Base-by-base conservation (phyloP, 1,140 invertebrate species). In the Dendroctonus valens region DNA sequence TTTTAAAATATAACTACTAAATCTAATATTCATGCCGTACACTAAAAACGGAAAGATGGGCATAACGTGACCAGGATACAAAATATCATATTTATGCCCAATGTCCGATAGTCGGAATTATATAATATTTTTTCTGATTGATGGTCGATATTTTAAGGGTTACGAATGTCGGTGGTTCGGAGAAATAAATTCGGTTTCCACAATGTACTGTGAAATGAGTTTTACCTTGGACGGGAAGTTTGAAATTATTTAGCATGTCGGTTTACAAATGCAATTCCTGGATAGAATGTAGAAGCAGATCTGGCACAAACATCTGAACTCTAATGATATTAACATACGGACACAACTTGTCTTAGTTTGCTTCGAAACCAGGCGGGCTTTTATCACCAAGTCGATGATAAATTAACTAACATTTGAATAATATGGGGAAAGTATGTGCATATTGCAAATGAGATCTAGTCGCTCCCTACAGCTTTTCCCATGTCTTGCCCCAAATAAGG, bases 51-150 rank as follows among this genome's bases (percentile, higher is more conserved):
- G 65, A 67, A 38, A 52, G 44, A 67, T 67, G 65, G 59, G 58
- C 65, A 61, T 26, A 55, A 67, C 65, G 65, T 67, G 65, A 61
- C 59, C 59, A 48, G 65, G 42, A 9, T 67, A 55, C 44, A 39
- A 55, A 62, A 67, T 61, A 46, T 61, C 65, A 62, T 55, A 67
- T 67, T 67, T 67, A 67, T 67, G 65, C 65, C 65, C 65, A 67
- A 8, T 61, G 65, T 62, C 59, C 65, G 65, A 58, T 46, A 55
- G 15, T 55, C 11, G 50, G 65, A 65, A 65, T 58, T 46, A 46
- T 50, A 58, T 58, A 57, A 55, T 61, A 61, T 55, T 65, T 65
- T 64, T 55, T 58, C 62, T 50, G 41, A 65, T 15, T 58, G 54
- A 65, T 65, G 12, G 12, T 59, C 58, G 42, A 65, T 65, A 65